Percentiles rank a stretch among this genome's conserved stretches.
Evolutionary conservation across 2,113 vertebrate genomes (phyloP).

Genomic region (Phaethon lepturus): DNA sequence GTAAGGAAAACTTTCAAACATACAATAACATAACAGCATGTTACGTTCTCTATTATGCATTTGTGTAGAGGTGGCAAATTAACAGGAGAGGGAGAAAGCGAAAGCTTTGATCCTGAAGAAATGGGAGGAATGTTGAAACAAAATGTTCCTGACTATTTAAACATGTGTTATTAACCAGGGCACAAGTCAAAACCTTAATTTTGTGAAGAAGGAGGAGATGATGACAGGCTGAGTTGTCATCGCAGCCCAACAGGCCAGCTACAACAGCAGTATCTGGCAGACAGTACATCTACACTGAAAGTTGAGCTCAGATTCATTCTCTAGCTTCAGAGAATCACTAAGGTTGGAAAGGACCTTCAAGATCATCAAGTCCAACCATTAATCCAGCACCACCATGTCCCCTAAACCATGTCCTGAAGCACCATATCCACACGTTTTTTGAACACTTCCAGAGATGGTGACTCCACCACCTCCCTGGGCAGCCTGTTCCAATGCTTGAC

Average conservation of each 20-base stretch:
- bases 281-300: background rate
- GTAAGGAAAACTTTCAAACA: background rate
- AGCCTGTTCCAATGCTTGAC: no score
- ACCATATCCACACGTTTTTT: no score
- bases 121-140: background rate
- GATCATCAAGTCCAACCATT: no score
- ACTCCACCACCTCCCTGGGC: no score
- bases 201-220: background rate
- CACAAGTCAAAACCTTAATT: background rate
- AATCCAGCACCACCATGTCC: no score
- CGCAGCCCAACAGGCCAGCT: background rate
- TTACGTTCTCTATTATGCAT: fast-evolving
- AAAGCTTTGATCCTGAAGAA: background rate
- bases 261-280: background rate
- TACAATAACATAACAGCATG: background rate
- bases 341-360: no score
- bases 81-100: background rate
- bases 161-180: background rate
- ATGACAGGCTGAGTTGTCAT: background rate
- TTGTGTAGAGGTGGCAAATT: background rate
- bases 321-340: background rate
- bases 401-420: no score
- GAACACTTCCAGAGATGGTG: no score
- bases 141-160: background rate
- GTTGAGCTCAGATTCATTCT: background rate